A percentile compares a stretch with the other conserved stretches of the same genome.
phyloP scores from a whole-genome alignment of 2,797 vertebrate genomes.

The Peromyscus attwateri region DNA sequence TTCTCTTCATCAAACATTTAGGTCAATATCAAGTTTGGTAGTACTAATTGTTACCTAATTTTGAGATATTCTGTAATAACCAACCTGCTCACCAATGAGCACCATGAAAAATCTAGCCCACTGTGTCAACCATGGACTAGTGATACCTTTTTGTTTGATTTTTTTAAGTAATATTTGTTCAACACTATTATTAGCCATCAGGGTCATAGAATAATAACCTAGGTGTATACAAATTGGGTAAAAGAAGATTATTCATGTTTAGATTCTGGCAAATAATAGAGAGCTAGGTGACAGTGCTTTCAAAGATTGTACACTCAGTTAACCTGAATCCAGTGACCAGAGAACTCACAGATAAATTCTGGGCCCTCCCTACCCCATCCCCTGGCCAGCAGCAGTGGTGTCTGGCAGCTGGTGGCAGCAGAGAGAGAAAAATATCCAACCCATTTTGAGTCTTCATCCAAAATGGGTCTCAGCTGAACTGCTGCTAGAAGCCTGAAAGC shows the following conservation, averaged over 20 bases:
- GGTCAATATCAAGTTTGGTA: slow-evolving; percentile 3
- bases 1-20: slow-evolving; percentile 5
- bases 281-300: slow-evolving; percentile 25
- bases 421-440: too few species aligned
- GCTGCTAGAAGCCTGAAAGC: too few species aligned
- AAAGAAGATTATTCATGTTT: slow-evolving; percentile 9
- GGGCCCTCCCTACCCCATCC: too few species aligned
- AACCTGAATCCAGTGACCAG: too few species aligned
- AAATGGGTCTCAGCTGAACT: too few species aligned
- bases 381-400: too few species aligned
- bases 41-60: slow-evolving; percentile 17
- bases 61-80: background rate
- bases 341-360: too few species aligned
- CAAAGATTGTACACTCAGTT: slow-evolving; percentile 33
- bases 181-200: background rate
- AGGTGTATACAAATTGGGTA: background rate
- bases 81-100: slow-evolving; percentile 3
- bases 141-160: slow-evolving; percentile 1
- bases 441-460: too few species aligned
- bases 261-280: slow-evolving; percentile 56
- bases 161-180: slow-evolving; percentile 29
- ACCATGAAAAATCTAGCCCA: background rate
- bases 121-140: background rate
- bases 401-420: too few species aligned
- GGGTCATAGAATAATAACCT: background rate